Conservation (phyloP, 2,888 invertebrate genomes). For the Smittia sp. region DNA sequence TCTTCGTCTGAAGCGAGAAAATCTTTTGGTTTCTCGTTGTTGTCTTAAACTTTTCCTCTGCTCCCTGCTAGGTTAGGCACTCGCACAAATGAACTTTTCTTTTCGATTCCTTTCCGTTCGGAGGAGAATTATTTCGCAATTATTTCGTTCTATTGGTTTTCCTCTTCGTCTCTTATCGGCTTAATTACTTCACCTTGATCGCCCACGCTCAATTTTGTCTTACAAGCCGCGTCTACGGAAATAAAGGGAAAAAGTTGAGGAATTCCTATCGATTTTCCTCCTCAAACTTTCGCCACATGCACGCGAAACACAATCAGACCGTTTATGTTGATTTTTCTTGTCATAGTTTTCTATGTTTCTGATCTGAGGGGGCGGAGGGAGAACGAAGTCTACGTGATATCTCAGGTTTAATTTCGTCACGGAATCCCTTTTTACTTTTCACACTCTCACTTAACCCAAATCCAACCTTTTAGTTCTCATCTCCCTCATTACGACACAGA, state of each 20-base stretch:
- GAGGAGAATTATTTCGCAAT: background rate
- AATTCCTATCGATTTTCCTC: background rate
- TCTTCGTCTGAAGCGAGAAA: background rate
- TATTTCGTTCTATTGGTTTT: background rate
- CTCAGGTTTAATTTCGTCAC: too few relatives aligned
- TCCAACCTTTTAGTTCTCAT: too few relatives aligned
- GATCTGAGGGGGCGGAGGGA: too few relatives aligned
- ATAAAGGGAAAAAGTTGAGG: too few relatives aligned
- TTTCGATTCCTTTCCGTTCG: background rate
- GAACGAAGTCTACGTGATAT: too few relatives aligned
- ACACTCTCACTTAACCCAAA: too few relatives aligned
- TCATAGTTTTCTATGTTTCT: too few relatives aligned
- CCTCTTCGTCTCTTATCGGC: background rate
- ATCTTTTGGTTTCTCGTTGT: constrained; percentile 1
- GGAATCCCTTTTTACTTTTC: too few relatives aligned
- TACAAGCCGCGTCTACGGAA: too few relatives aligned
- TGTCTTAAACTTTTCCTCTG: background rate
- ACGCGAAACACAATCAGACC: background rate
- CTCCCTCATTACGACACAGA: too few relatives aligned
- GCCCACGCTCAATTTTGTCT: background rate
- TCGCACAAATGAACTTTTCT: background rate
- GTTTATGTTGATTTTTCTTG: too few relatives aligned
- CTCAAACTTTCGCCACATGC: background rate
- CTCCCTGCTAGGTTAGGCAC: background rate
- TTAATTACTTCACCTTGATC: constrained; percentile 5